Conservation (phyloP, 2,797 vertebrate species). For the Myotis vivesi region DNA sequence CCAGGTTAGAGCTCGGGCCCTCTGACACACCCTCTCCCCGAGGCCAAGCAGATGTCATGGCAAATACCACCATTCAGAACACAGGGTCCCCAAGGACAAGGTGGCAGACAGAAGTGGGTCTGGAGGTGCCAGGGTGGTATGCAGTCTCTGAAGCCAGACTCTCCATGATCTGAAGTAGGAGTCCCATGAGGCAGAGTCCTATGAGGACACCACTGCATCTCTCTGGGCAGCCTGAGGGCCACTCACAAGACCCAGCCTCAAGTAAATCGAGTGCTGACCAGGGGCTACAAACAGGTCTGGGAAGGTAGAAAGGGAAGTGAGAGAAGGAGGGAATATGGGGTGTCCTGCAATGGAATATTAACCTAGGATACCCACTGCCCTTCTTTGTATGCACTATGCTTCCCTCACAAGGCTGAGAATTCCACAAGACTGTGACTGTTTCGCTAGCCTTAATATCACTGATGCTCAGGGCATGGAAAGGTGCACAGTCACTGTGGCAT, state of each 20-base stretch:
- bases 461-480: accelerated
- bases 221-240: neutral
- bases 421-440: accelerated
- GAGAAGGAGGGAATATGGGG: neutral
- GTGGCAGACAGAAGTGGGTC: neutral
- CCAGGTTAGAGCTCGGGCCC: neutral
- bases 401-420: neutral
- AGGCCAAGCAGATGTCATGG: too few relatives aligned
- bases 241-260: neutral
- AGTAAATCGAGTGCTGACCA: too few relatives aligned
- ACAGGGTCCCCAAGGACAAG: neutral
- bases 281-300: neutral
- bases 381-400: accelerated
- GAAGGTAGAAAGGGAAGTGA: accelerated
- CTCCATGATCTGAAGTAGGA: neutral
- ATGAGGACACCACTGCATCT: accelerated
- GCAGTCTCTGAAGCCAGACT: neutral
- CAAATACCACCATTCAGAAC: neutral
- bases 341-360: neutral
- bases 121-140: neutral
- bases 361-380: neutral
- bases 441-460: neutral
- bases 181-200: neutral
- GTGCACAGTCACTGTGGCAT: neutral
- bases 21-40: accelerated